Base-by-base conservation (phyloP, 2,888 invertebrate genomes). In the Choreutis nemorana region DNA sequence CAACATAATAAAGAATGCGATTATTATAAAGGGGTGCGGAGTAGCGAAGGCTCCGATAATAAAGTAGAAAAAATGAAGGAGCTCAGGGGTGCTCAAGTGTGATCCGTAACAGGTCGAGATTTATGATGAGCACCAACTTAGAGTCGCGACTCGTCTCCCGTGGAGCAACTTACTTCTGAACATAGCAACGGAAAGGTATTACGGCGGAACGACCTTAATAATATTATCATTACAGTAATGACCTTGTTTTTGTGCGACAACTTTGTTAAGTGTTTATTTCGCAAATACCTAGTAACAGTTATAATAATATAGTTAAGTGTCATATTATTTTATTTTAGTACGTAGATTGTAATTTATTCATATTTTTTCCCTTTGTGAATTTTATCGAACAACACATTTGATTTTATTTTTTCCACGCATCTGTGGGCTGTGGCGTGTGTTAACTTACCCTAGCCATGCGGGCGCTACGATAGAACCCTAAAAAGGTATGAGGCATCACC, bases 101-200 rank as follows among this genome's bases (percentile, higher is more conserved):
- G 57, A 60, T 60, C 55, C 55, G 55, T 62, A 47, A 48, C 49
- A 50, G 50, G 44, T 42, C 48, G 35, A 64, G 63, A 70, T 70
- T 68, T 67, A 70, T 65, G 59, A 58, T 51, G 53, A 55, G 53
- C 55, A 47, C 48, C 48, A 65, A 64, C 59, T 64, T 63, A 52
- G 45, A 55, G 56, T 56, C 57, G 59, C n/a, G n/a, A n/a, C n/a
- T 59, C 51, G 47, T 54, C 60, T 50, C 60, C 64, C 54, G 49
- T 50, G 37, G 56, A 23, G 55, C 33, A n/a, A n/a, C n/a, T n/a
- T n/a, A n/a, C n/a, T n/a, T n/a, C n/a, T n/a, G n/a, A n/a, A n/a
- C n/a, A n/a, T n/a, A n/a, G n/a, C n/a, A n/a, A n/a, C n/a, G n/a
- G n/a, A n/a, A n/a, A n/a, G n/a, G n/a, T n/a, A n/a, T n/a, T n/a